phyloP scores from a whole-genome alignment of 2,113 vertebrate species.

The Phalacrocorax brasilianus region DNA sequence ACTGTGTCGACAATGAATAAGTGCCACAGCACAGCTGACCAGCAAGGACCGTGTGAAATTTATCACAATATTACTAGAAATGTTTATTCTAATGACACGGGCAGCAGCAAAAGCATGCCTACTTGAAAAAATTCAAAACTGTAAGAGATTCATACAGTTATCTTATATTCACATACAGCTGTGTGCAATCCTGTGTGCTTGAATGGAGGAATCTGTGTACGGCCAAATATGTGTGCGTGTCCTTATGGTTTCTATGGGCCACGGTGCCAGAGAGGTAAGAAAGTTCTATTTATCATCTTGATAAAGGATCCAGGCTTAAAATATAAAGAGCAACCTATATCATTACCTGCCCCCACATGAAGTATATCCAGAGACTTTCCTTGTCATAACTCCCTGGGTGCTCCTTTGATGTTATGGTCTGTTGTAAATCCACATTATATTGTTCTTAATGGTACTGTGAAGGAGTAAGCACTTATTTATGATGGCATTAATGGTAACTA shows the following conservation, averaged over 20 bases:
- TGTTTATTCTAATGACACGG: not conserved
- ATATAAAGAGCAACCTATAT: not conserved
- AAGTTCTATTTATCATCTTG: not conserved
- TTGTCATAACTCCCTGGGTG: not conserved
- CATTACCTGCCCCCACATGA: not conserved
- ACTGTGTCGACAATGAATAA: not conserved
- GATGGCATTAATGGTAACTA: not conserved
- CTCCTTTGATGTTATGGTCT: not conserved
- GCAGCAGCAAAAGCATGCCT: not conserved
- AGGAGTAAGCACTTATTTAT: not conserved
- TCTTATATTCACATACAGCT: constrained; percentile 51
- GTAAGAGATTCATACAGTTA: not conserved
- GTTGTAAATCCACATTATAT: not conserved
- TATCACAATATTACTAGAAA: not conserved
- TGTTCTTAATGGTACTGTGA: not conserved
- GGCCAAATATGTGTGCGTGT: constrained; percentile 76
- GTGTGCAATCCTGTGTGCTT: constrained; percentile 82
- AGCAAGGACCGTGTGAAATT: not conserved
- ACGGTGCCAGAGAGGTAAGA: constrained; percentile 79
- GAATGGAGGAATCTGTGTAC: constrained; percentile 78
- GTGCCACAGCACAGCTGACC: not conserved
- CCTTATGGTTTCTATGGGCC: constrained; percentile 74
- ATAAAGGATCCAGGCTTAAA: not conserved
- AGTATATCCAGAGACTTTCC: not conserved
- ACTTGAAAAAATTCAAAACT: not conserved